Conservation (phyloP, 2,113 vertebrate genomes). For the Gavia stellata region DNA sequence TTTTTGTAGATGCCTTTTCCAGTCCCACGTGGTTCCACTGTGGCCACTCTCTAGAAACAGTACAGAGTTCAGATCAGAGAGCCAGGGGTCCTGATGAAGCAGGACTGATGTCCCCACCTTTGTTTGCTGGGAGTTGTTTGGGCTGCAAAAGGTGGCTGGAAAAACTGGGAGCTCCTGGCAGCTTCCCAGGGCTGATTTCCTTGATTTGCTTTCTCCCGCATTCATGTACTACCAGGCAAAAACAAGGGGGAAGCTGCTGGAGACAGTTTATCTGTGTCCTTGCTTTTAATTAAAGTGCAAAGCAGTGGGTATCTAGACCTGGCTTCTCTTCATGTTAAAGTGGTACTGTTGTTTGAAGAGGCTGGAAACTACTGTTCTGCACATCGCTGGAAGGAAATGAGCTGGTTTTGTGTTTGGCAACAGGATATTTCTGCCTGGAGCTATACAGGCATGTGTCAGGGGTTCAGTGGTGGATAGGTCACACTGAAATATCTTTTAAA, state of each 20-base stretch:
- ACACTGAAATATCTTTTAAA: background rate
- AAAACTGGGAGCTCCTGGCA: background rate
- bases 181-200: background rate
- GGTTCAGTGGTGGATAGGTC: background rate
- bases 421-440: background rate
- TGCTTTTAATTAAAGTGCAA: background rate
- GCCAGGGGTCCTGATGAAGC: background rate
- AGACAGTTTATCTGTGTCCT: background rate
- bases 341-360: background rate
- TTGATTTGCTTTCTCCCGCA: background rate
- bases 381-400: background rate
- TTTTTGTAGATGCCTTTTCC: background rate
- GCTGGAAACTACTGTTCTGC: background rate
- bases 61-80: background rate
- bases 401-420: background rate
- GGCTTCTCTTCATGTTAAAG: background rate
- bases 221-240: too few relatives aligned
- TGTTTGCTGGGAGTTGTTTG: background rate
- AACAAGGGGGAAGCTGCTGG: background rate
- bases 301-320: background rate
- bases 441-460: background rate
- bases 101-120: background rate
- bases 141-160: background rate
- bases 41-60: background rate
- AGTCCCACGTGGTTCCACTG: fast-evolving